Evolutionary conservation across 2,888 invertebrate species (phyloP).

Genomic region (Eristalinus sepulchralis): DNA sequence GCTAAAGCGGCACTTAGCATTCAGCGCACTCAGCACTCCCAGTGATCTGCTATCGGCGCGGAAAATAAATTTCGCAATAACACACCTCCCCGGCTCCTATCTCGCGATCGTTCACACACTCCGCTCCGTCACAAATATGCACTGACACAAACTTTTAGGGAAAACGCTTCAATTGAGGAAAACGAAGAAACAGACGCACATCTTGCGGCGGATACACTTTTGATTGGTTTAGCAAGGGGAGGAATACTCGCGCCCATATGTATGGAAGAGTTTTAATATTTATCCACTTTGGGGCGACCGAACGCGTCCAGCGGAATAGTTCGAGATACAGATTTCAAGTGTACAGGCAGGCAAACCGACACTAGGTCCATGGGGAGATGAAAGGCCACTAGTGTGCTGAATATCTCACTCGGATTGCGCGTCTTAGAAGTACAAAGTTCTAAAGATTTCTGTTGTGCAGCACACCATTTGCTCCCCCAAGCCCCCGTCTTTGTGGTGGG

Average conservation of each 20-base stretch:
- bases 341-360: not conserved
- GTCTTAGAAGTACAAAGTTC: constrained; percentile 58
- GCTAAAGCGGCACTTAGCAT: not conserved
- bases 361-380: constrained; percentile 1
- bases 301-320: not conserved
- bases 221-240: not conserved
- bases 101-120: constrained; percentile 9
- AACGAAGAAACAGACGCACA: constrained; percentile 46
- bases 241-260: not conserved
- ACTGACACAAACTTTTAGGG: constrained; percentile 1
- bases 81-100: not conserved
- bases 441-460: constrained; percentile 33
- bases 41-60: not conserved
- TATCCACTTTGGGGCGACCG: not conserved
- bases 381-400: constrained; percentile 32
- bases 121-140: constrained; percentile 35
- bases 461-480: not conserved
- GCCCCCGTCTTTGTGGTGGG: not conserved
- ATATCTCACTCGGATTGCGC: constrained; percentile 60
- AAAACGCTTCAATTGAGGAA: not conserved
- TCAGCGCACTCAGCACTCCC: not conserved
- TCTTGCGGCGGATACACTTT: constrained; percentile 38
- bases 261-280: not conserved
- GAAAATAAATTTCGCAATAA: not conserved
- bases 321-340: not conserved